Evolutionary conservation across 2,888 invertebrate genomes (phyloP).

Genomic region (Oasisia sp.): DNA sequence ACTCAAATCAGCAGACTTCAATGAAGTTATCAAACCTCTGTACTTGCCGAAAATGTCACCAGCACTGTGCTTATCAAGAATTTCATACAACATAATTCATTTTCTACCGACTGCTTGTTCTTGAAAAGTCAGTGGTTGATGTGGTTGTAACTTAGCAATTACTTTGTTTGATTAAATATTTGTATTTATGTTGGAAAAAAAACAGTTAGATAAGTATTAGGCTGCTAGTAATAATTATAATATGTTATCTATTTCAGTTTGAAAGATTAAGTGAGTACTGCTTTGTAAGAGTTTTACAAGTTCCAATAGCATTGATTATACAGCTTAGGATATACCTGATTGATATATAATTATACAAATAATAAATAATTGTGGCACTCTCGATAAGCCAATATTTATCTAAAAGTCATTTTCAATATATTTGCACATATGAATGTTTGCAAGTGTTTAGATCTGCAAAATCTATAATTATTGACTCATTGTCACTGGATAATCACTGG

Average conservation of each 20-base stretch:
- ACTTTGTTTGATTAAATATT: neutral
- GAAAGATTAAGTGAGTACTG: neutral
- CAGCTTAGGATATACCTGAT: too few species aligned
- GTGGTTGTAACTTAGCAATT: neutral
- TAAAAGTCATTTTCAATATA: too few species aligned
- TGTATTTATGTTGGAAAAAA: neutral
- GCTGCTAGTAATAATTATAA: neutral
- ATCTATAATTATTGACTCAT: too few species aligned
- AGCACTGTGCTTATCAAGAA: neutral
- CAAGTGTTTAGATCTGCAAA: too few species aligned
- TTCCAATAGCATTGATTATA: neutral
- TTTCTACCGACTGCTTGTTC: neutral
- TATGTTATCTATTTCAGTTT: neutral
- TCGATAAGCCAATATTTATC: too few species aligned
- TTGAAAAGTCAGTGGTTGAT: neutral
- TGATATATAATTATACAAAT: too few species aligned
- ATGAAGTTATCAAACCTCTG: neutral
- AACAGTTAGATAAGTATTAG: neutral
- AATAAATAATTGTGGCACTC: too few species aligned
- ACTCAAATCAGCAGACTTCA: neutral
- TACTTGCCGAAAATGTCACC: neutral
- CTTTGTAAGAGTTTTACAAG: neutral
- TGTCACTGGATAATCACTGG: too few species aligned
- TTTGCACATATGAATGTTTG: too few species aligned
- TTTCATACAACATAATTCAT: neutral